phyloP scores from a whole-genome alignment of 2,797 vertebrate genomes.

The Psittacula derbiana region DNA sequence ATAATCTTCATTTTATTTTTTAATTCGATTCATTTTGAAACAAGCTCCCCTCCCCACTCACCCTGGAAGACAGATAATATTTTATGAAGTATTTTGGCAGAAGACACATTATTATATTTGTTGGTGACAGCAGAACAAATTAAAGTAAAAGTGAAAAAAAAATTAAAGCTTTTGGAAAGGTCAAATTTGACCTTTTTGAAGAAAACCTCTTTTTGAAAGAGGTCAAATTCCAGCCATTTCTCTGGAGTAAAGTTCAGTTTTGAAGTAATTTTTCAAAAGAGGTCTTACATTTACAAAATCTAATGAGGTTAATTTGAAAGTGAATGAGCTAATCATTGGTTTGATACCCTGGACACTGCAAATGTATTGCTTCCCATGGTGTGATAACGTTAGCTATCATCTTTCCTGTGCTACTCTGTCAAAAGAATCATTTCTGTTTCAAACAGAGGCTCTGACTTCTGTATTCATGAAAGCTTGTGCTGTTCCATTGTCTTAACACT shows the following conservation, averaged over 20 bases:
- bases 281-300: not conserved
- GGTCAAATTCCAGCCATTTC: constrained; percentile 40
- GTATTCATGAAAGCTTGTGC: not conserved
- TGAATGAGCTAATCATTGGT: not conserved
- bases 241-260: not conserved
- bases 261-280: constrained; percentile 43
- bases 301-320: constrained; percentile 23
- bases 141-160: constrained; percentile 21
- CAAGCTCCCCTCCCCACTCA: not conserved
- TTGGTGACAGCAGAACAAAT: constrained; percentile 16
- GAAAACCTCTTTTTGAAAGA: constrained; percentile 30
- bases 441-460: not conserved
- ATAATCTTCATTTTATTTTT: not conserved
- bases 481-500: not conserved
- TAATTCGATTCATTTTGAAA: not conserved
- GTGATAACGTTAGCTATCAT: not conserved
- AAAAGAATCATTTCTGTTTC: not conserved
- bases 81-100: constrained; percentile 45
- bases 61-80: not conserved
- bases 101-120: constrained; percentile 19
- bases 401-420: not conserved
- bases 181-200: too few relatives aligned
- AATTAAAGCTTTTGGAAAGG: constrained; percentile 23
- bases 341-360: not conserved
- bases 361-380: not conserved